Evolutionary conservation across 2,113 vertebrate species (phyloP).

Genomic region (Ailuropoda melanoleuca): DNA sequence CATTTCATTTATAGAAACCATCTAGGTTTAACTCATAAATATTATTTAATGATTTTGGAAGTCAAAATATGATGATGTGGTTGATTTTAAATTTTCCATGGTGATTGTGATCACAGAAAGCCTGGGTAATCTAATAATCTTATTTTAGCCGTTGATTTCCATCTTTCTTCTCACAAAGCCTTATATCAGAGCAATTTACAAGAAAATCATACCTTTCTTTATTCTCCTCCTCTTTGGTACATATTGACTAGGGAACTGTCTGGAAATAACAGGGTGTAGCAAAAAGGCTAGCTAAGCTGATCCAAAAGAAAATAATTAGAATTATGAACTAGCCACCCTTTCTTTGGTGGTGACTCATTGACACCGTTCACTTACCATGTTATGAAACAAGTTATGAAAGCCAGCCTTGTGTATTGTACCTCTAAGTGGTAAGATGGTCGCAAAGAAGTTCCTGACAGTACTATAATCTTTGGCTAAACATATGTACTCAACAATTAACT

Average conservation of each 20-base stretch:
- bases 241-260: neutral
- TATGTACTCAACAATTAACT: neutral
- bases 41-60: neutral
- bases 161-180: neutral
- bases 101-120: neutral
- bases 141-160: neutral
- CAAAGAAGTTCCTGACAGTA: neutral
- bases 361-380: neutral
- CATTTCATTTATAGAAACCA: neutral
- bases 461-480: neutral
- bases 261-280: neutral
- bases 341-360: neutral
- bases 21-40: neutral
- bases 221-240: neutral
- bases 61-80: neutral
- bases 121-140: neutral
- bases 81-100: constrained; percentile 6
- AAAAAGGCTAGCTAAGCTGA: neutral
- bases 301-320: neutral
- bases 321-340: neutral
- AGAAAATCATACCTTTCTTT: neutral
- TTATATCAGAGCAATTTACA: neutral
- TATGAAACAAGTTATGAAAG: neutral
- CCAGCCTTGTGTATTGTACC: neutral
- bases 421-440: neutral